phyloP scores from a whole-genome alignment of 2,797 vertebrate species.

The Muscicapa striata region DNA sequence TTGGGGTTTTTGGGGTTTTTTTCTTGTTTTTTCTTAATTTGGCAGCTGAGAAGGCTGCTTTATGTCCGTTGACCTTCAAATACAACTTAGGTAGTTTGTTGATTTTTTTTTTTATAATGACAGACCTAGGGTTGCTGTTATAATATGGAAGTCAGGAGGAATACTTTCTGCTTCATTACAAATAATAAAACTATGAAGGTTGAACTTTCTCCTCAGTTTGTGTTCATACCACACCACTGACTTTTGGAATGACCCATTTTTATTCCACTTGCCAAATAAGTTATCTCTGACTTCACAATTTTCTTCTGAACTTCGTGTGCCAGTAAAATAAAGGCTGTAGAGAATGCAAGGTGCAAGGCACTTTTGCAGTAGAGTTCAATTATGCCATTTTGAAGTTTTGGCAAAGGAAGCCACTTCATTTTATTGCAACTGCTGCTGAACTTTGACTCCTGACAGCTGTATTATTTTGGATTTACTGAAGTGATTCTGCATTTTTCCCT shows the following conservation, averaged over 20 bases:
- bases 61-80: not conserved
- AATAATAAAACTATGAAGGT: not conserved
- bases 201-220: not conserved
- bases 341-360: not conserved
- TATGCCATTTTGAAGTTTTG: not conserved
- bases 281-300: not conserved
- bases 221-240: not conserved
- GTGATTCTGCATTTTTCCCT: not conserved
- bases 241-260: not conserved
- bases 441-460: not conserved
- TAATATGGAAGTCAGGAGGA: not conserved
- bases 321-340: not conserved
- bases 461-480: conserved; percentile 3
- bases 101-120: not conserved
- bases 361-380: not conserved
- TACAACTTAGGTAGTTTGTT: not conserved
- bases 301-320: not conserved
- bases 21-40: not conserved
- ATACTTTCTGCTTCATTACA: not conserved
- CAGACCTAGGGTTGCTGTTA: not conserved
- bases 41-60: not conserved
- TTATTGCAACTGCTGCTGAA: not conserved
- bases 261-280: not conserved
- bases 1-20: too few relatives aligned
- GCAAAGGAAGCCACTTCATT: not conserved